phyloP scores from a whole-genome alignment of 23 tunicate species.

The Halocynthia aurantium region DNA sequence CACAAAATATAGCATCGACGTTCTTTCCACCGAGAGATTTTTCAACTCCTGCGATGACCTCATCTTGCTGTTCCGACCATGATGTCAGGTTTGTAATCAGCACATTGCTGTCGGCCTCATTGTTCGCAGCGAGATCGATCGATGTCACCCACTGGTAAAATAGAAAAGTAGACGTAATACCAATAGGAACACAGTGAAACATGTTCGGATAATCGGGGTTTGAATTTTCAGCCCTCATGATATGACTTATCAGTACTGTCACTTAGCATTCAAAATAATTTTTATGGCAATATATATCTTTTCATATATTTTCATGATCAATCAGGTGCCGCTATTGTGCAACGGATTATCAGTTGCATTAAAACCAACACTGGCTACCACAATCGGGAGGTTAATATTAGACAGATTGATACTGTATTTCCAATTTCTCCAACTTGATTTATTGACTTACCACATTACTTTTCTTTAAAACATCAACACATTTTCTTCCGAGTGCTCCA shows the following conservation, averaged over 20 bases:
- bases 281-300: too few relatives aligned
- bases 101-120: constrained; percentile 70
- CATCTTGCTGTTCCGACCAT: constrained; percentile 80
- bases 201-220: too few relatives aligned
- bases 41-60: constrained; percentile 47
- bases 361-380: not conserved
- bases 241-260: too few relatives aligned
- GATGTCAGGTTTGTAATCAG: constrained; percentile 61
- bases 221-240: too few relatives aligned
- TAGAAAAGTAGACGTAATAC: too few relatives aligned
- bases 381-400: not conserved
- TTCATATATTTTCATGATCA: too few relatives aligned
- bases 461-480: constrained; percentile 50
- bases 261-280: too few relatives aligned
- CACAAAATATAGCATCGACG: constrained; percentile 85
- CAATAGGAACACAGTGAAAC: too few relatives aligned
- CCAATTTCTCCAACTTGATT: not conserved
- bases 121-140: constrained; percentile 70
- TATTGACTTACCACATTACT: constrained; percentile 55
- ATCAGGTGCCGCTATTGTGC: not conserved
- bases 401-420: not conserved
- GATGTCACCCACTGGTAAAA: constrained; percentile 57
- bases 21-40: constrained; percentile 34
- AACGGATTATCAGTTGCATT: too few relatives aligned
- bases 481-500: constrained; percentile 76